Percentiles rank a stretch among this genome's conserved stretches.
Evolutionary conservation across 2,888 invertebrate genomes (phyloP).

Genomic region (Blera fallax): DNA sequence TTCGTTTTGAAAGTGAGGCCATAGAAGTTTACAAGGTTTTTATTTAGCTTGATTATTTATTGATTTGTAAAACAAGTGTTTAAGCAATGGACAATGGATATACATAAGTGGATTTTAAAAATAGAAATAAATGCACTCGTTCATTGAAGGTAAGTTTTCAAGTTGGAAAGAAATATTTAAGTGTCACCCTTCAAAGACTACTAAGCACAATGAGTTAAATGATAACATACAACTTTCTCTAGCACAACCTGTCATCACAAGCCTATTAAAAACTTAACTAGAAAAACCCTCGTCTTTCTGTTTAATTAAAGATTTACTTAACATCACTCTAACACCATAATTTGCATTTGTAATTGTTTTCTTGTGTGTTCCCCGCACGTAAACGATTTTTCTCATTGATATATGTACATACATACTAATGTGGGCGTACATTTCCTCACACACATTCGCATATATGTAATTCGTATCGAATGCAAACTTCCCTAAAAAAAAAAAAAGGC

Average conservation of each 20-base stretch:
- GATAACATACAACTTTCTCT: background rate
- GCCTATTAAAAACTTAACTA: background rate
- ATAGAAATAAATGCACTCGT: too few species aligned
- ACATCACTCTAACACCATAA: slow-evolving; percentile 51
- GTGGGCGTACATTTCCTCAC: background rate
- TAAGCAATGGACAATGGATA: too few species aligned
- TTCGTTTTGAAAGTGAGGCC: too few species aligned
- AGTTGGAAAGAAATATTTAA: background rate
- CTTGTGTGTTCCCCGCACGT: slow-evolving; percentile 42
- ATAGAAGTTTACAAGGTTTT: too few species aligned
- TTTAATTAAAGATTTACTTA: slow-evolving; percentile 65
- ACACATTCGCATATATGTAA: too few species aligned
- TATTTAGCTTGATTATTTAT: too few species aligned
- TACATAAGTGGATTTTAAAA: too few species aligned
- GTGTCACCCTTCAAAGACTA: background rate
- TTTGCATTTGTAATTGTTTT: slow-evolving; percentile 70
- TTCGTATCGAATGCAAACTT: background rate
- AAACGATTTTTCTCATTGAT: slow-evolving; percentile 7
- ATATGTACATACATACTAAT: background rate
- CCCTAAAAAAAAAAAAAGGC: background rate
- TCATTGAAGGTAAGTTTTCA: too few species aligned
- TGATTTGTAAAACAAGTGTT: too few species aligned
- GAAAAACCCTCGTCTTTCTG: slow-evolving; percentile 24
- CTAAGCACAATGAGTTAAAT: background rate
- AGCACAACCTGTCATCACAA: slow-evolving; percentile 38